These are phyloP conservation scores for Callosobruchus maculatus DNA, from an alignment of 2,888 invertebrate species.

Conservation along the genomic window DNA sequence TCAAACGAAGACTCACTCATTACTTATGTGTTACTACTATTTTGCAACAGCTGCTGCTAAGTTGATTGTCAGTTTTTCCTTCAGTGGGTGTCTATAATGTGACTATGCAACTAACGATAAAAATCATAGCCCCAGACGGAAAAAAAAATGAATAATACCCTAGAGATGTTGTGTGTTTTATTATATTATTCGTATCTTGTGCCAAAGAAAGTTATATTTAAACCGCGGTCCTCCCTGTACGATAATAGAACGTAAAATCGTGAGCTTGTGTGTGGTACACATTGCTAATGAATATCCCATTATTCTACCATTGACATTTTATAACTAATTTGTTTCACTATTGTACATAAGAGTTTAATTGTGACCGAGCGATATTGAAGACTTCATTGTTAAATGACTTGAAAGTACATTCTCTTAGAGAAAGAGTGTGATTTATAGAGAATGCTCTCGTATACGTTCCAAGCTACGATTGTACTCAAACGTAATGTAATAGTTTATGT, in stretches of 20 bases:
- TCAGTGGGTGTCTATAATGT: too few species aligned
- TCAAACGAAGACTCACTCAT: too few species aligned
- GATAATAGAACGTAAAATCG: slow-evolving; percentile 15
- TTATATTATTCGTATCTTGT: too few species aligned
- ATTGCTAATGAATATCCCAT: slow-evolving; percentile 24
- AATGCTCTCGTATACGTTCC: not conserved
- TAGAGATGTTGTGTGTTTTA: too few species aligned
- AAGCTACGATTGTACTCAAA: not conserved
- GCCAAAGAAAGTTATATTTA: not conserved
- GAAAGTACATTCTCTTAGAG: not conserved
- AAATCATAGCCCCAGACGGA: too few species aligned
- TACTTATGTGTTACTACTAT: too few species aligned
- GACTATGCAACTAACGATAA: too few species aligned
- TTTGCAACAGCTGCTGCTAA: too few species aligned
- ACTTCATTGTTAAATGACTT: not conserved
- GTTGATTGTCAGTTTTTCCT: too few species aligned
- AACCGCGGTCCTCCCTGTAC: not conserved
- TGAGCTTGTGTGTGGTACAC: slow-evolving; percentile 30
- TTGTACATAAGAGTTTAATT: not conserved
- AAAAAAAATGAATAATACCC: too few species aligned
- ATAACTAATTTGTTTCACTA: not conserved
- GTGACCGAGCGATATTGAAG: not conserved
- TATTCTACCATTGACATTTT: not conserved
- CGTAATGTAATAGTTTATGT: not conserved
- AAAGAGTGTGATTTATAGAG: not conserved